These are phyloP conservation scores for Gymnopithys bicolor DNA, from an alignment of 2,797 vertebrate genomes.

Conservation along the genomic window DNA sequence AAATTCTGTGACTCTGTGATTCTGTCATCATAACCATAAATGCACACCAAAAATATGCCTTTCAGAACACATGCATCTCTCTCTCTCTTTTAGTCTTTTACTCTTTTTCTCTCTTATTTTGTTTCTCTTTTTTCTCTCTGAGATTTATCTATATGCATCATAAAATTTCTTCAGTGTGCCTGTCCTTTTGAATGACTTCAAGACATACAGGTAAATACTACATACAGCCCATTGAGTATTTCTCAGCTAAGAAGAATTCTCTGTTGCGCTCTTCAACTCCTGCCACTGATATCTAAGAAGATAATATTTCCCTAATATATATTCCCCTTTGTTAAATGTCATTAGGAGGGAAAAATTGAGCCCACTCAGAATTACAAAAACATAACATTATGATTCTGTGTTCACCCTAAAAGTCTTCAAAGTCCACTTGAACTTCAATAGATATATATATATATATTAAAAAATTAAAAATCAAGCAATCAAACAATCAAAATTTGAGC, in stretches of 20 bases:
- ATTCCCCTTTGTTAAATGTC: not conserved
- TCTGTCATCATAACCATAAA: not conserved
- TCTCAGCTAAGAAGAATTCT: not conserved
- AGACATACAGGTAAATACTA: not conserved
- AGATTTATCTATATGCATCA: not conserved
- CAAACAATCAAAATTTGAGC: not conserved
- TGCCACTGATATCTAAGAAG: not conserved
- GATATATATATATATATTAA: too few relatives aligned
- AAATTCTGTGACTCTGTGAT: not conserved
- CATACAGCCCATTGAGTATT: not conserved
- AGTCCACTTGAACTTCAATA: not conserved
- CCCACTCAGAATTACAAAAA: not conserved
- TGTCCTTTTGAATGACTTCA: not conserved
- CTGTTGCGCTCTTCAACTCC: not conserved
- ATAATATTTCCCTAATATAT: not conserved
- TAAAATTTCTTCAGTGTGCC: not conserved
- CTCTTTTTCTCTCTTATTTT: not conserved
- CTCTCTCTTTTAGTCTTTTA: not conserved
- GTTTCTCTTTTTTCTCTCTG: not conserved
- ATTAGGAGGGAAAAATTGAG: not conserved
- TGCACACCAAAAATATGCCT: not conserved
- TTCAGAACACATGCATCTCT: not conserved
- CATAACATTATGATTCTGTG: not conserved
- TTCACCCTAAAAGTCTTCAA: not conserved
- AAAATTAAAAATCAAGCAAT: too few relatives aligned